Evolutionary conservation across 2,888 invertebrate genomes (phyloP).

Genomic region (Protula sp.): DNA sequence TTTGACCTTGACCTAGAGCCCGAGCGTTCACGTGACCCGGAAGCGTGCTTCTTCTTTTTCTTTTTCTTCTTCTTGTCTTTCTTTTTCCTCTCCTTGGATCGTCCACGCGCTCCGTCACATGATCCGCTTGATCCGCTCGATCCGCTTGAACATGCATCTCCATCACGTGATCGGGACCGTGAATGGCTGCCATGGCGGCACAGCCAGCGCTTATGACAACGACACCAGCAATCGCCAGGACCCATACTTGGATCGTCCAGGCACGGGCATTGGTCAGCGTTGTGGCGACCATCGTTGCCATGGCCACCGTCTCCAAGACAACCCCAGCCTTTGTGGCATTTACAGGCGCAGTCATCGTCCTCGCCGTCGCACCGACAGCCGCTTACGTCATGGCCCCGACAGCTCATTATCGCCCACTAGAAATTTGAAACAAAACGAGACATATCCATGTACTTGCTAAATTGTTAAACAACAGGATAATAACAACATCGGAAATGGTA

Average conservation of each 20-base stretch:
- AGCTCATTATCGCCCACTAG: no score
- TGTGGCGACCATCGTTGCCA: not conserved
- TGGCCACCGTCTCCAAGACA: not conserved
- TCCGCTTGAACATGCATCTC: not conserved
- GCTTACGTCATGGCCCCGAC: not conserved
- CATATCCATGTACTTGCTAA: no score
- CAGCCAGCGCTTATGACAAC: not conserved
- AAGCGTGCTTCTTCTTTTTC: not conserved
- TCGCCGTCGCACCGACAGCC: not conserved
- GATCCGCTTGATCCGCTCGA: not conserved
- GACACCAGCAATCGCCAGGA: not conserved
- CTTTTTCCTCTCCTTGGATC: no score
- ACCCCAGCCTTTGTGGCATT: not conserved
- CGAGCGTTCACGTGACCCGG: no score
- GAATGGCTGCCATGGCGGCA: not conserved
- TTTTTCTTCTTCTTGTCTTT: not conserved
- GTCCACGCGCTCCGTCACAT: not conserved
- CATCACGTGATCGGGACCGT: not conserved
- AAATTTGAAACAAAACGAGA: no score
- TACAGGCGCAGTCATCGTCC: not conserved
- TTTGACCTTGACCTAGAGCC: not conserved
- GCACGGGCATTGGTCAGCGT: not conserved
- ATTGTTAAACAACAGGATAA: no score
- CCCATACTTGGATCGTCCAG: not conserved
- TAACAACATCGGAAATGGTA: no score